Evolutionary conservation across 2,113 vertebrate genomes (phyloP), one percentile per base, ranked within the genome.

Genomic region (Myiozetetes cayanensis): DNA sequence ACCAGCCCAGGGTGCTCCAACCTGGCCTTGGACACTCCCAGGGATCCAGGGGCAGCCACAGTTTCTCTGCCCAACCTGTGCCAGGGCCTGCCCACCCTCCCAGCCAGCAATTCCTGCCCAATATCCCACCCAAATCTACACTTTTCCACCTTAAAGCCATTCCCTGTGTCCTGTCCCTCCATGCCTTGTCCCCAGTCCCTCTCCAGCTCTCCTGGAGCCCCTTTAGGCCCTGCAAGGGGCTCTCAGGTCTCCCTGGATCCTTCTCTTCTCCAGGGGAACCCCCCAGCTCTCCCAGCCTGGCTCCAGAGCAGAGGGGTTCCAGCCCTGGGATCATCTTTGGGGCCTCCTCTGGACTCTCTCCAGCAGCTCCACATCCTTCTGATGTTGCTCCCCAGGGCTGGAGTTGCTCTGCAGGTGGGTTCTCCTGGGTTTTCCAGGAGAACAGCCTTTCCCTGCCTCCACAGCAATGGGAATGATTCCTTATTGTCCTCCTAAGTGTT

Each of bases 381-480:
- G 78, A 1, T 53, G 13, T 4, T 9, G 12, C 1, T 0, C 5
- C 5, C 16, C 55, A 22, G 58, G 14, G 43, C 21, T 21, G 23
- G 33, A 27, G 1, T 43, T 37, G 14, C 43, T 28, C 72, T 28
- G 12, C 43, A 25, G 44, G 30, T 9, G 37, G 33, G 14, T 22
- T 41, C 44, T 41, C 50, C 50, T 7, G 22, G 28, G 9, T 21
- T 47, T 43, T 41, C 58, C 66, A 39, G 61, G 44, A 33, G 11
- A 85, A 16, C 7, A 1, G 2, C 39, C 55, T 41, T 61, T 21
- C 11, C 4, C 25, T 5, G 4, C 3, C 4, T 25, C 70, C 41
- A 5, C 25, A 67, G 22, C 5, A 14, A 25, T 0, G 20, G 61
- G n/a, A 74, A 67, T 0, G 0, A 27, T 23, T 68, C 67, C 72